Evolutionary conservation across 2,797 vertebrate species (phyloP).

Genomic region (Mycteria americana): DNA sequence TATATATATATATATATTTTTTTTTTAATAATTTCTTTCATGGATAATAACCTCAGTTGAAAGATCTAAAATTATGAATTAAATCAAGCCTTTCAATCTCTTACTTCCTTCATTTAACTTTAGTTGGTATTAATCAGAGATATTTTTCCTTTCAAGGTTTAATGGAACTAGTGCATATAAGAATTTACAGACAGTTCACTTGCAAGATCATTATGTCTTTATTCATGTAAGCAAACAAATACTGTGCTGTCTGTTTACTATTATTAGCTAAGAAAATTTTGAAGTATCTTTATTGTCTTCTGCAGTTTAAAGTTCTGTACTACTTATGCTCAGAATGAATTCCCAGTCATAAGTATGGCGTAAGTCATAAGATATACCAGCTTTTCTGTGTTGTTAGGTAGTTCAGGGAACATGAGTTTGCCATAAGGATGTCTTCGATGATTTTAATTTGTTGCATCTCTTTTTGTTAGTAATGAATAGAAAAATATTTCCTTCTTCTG

Average conservation of each 20-base stretch:
- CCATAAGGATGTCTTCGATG: neutral
- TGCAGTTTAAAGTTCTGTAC: neutral
- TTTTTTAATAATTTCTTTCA: neutral
- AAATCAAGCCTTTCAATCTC: neutral
- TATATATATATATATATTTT: too few relatives aligned
- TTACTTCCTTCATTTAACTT: neutral
- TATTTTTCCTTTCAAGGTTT: neutral
- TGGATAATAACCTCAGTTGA: neutral
- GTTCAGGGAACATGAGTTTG: neutral
- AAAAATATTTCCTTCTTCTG: constrained; percentile 45
- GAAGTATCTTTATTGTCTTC: neutral
- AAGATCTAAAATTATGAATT: neutral
- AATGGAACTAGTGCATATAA: neutral
- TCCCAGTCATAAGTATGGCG: neutral
- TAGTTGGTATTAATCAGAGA: neutral
- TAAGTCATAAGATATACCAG: neutral
- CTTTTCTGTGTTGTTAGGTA: neutral
- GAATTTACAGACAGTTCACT: neutral
- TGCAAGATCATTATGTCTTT: neutral
- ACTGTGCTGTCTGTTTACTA: neutral
- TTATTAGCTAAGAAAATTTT: neutral
- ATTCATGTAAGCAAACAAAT: neutral
- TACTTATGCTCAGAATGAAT: neutral
- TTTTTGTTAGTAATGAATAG: constrained; percentile 8
- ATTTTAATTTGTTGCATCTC: neutral